Percentiles rank a stretch among this genome's conserved stretches.
Evolutionary conservation across 92 coral and sea anemone genomes (phyloP).

Genomic region (Phenganax marumi): DNA sequence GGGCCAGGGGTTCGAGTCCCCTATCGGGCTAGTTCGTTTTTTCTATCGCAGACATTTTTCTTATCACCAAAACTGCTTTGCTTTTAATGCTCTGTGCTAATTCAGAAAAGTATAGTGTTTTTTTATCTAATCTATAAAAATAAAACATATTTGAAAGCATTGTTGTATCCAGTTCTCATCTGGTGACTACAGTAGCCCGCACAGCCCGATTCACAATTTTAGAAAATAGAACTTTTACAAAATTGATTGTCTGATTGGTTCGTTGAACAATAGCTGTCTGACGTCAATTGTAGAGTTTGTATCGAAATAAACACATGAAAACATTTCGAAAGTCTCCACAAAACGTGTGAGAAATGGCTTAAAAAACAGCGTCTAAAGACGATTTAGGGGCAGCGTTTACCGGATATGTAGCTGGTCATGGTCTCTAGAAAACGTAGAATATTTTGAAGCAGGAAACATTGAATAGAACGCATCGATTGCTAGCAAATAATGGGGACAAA

Average conservation of each 20-base stretch:
- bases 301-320: conserved; percentile 32
- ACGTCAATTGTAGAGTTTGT: conserved; percentile 24
- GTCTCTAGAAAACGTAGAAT: not conserved
- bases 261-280: not conserved
- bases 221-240: not conserved
- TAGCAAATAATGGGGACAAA: conserved; percentile 32
- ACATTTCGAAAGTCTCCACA: conserved; percentile 9
- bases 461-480: not conserved
- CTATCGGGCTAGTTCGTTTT: conserved; percentile 79
- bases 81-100: not conserved
- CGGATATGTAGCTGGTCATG: conserved; percentile 24
- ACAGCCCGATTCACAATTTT: not conserved
- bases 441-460: not conserved
- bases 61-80: not conserved
- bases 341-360: conserved; percentile 34
- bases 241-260: conserved; percentile 24
- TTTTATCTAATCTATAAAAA: not conserved
- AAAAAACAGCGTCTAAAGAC: not conserved
- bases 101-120: not conserved
- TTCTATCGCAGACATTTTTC: not conserved
- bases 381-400: not conserved
- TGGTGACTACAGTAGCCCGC: not conserved
- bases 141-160: too few species aligned
- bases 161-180: too few species aligned
- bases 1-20: conserved; percentile 99